A percentile compares a stretch with the other conserved stretches of the same genome.
phyloP scores from a whole-genome alignment of 2,797 vertebrate species.

The Anguilla obscura region DNA sequence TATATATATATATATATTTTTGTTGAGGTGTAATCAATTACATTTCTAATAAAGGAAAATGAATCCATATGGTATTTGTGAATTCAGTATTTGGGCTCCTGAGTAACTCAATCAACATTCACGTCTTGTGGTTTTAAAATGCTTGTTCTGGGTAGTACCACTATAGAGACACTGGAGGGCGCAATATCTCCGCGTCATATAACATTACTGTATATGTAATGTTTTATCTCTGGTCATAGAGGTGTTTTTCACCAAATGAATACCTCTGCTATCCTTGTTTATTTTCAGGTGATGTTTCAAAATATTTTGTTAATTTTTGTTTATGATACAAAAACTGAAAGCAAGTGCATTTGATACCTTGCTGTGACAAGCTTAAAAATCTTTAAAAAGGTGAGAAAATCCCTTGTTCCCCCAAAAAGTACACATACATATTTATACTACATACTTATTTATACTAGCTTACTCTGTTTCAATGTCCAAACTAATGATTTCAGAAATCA shows the following conservation, averaged over 20 bases:
- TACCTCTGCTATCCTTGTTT: not conserved
- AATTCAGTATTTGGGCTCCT: constrained; percentile 4
- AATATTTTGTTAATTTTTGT: not conserved
- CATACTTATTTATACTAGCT: not conserved
- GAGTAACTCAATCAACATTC: not conserved
- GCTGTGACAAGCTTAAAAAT: not conserved
- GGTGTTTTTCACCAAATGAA: not conserved
- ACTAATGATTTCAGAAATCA: not conserved
- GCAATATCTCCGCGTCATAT: constrained; percentile 15
- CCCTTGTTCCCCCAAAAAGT: not conserved
- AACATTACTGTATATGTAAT: not conserved
- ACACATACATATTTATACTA: not conserved
- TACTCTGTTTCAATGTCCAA: too few species aligned
- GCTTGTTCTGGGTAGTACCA: not conserved
- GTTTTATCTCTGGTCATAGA: not conserved
- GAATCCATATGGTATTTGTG: not conserved
- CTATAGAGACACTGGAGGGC: constrained; percentile 26
- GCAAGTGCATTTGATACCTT: not conserved
- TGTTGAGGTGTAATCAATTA: not conserved
- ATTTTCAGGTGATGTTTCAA: not conserved
- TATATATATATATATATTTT: not conserved
- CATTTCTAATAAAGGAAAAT: not conserved
- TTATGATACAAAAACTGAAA: not conserved
- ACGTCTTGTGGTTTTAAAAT: not conserved
- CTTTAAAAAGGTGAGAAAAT: not conserved